phyloP scores from a whole-genome alignment of 2,797 vertebrate species.

The Gymnothorax javanicus region DNA sequence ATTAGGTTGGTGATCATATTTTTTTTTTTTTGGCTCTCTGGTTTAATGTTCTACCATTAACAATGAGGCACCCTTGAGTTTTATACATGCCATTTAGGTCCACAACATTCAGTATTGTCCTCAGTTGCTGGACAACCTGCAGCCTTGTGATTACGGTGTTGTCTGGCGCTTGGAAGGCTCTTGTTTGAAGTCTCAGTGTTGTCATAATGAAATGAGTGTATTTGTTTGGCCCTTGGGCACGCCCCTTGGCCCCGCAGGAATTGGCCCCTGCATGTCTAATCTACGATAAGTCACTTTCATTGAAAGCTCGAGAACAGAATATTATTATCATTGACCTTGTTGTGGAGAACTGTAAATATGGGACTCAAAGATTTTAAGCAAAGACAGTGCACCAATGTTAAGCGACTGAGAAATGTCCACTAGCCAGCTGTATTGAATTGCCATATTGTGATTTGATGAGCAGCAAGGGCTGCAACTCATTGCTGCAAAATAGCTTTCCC shows the following conservation, averaged over 20 bases:
- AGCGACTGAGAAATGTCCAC: background rate
- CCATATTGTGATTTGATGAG: background rate
- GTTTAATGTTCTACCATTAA: background rate
- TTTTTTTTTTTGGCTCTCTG: too few relatives aligned
- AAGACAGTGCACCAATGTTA: background rate
- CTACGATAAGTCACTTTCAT: too few relatives aligned
- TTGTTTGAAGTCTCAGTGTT: too few relatives aligned
- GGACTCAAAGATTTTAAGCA: background rate
- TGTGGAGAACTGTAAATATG: background rate
- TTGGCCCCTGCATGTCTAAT: too few relatives aligned
- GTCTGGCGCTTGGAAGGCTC: too few relatives aligned
- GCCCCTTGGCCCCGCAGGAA: too few relatives aligned
- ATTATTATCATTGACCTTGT: background rate
- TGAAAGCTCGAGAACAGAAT: too few relatives aligned
- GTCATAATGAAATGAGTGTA: too few relatives aligned
- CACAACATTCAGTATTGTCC: background rate
- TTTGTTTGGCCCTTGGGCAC: too few relatives aligned
- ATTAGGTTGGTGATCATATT: too few relatives aligned
- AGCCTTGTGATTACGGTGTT: too few relatives aligned
- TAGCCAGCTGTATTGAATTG: background rate
- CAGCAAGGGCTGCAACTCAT: background rate
- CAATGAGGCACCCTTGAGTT: background rate
- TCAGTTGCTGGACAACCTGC: background rate
- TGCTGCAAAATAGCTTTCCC: background rate
- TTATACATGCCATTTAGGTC: background rate